A percentile compares a stretch with the other conserved stretches of the same genome.
These are phyloP conservation scores for Xiphophorus maculatus DNA, from an alignment of 2,113 vertebrate species.

Conservation along the genomic window DNA sequence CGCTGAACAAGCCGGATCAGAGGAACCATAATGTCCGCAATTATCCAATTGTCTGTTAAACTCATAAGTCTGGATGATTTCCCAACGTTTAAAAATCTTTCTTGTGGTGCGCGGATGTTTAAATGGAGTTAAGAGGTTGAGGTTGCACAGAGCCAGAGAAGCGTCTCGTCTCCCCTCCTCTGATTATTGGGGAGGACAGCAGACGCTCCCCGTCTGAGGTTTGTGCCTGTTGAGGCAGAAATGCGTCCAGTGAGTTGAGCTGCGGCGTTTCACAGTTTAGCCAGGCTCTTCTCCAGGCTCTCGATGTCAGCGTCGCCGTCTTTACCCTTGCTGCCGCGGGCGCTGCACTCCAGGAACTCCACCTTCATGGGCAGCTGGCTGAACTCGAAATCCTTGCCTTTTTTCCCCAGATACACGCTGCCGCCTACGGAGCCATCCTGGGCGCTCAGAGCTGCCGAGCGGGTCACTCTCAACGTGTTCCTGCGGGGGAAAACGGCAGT, in stretches of 20 bases:
- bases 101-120: constrained; percentile 3
- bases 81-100: constrained; percentile 16
- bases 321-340: constrained; percentile 85
- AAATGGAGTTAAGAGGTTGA: constrained; percentile 12
- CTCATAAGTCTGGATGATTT: neutral
- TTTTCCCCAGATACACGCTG: constrained; percentile 87
- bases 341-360: constrained; percentile 95
- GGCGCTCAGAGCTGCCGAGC: constrained; percentile 89
- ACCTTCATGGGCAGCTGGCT: constrained; percentile 90
- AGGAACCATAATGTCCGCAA: neutral
- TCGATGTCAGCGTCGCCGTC: constrained; percentile 81
- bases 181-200: constrained; percentile 16
- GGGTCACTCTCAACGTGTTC: constrained; percentile 92
- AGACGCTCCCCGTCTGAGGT: constrained; percentile 15
- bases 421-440: constrained; percentile 85
- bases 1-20: neutral
- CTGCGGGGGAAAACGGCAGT: constrained; percentile 64
- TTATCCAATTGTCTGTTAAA: neutral
- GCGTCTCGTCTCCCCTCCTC: neutral
- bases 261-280: constrained; percentile 80
- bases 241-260: neutral
- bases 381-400: constrained; percentile 96
- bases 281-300: constrained; percentile 86
- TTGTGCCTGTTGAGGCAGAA: constrained; percentile 22
- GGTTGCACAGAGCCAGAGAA: neutral